Evolutionary conservation across 2,113 vertebrate genomes (phyloP), one percentile per base, ranked within the genome.

Genomic region (Ariopsis seemanni): DNA sequence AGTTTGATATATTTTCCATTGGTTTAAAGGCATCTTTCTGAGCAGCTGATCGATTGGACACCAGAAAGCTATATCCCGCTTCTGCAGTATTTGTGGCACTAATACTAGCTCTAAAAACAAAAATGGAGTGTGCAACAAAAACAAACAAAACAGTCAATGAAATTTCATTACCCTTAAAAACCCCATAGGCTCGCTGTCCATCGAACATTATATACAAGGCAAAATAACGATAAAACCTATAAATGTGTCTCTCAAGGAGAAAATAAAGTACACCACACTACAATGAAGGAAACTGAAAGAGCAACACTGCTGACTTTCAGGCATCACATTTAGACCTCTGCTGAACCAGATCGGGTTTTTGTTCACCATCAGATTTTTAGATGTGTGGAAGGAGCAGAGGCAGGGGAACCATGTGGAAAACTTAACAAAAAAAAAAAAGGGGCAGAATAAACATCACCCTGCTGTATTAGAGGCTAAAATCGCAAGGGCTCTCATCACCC

Each of bases 101-200:
- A 89, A 89, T 48, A 89, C 75, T 60, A 88, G 80, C 82, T 85
- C 72, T 89, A 55, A 90, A 88, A 87, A 85, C 50, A 86, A 81
- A 42, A 89, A 27, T 71, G 89, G 93, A 94, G 91, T 93, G 94
- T 94, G 93, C 93, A 94, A 94, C 74, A 86, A 87, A 60, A 90
- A 80, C 57, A 89, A 69, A 82, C 81, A 87, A 60, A 90, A 80
- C 57, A 89, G 75, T 84, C 81, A 48, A 92, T 42, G 86, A 90
- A 53, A 48, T 89, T 86, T 93, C 90, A 91, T 90, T 90, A 82
- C 89, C 78, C 82, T 89, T 89, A 92, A 92, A 92, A 90, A 93
- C 42, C 89, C 91, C 88, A 86, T 53, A 87, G 62, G 88, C 84
- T 94, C 92, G 91, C 92, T 94, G 92, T 92, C 93, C 93, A 92